These are phyloP conservation scores for Aleiodes sp. DNA, from an alignment of 1,140 invertebrate genomes.

Conservation along the genomic window DNA sequence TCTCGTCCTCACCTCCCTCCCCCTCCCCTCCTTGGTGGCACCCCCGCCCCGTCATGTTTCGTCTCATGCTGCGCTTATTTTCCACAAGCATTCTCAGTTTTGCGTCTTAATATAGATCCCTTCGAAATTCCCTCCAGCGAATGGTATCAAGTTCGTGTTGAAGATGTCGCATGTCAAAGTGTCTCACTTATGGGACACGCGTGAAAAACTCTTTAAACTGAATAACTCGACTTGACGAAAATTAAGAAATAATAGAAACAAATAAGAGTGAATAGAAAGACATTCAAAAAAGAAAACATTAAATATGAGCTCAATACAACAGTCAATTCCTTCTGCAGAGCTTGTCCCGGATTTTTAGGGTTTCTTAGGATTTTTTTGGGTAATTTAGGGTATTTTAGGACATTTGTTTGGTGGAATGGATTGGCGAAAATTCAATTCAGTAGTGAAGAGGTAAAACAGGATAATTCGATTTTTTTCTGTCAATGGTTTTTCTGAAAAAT, in stretches of 20 bases:
- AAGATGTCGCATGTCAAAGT: slow-evolving; percentile 43
- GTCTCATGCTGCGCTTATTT: slow-evolving; percentile 45
- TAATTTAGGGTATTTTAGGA: too few species aligned
- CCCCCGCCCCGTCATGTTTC: slow-evolving; percentile 20
- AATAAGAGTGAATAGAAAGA: not conserved
- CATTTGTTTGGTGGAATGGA: too few species aligned
- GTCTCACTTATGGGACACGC: slow-evolving; percentile 27
- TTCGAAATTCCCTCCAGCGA: slow-evolving; percentile 38
- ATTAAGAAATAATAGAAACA: not conserved
- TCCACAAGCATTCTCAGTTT: slow-evolving; percentile 46
- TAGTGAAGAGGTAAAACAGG: too few species aligned
- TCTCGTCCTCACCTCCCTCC: not conserved
- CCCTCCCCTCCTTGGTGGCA: slow-evolving; percentile 10
- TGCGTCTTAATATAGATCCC: slow-evolving; percentile 55
- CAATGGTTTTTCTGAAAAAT: too few species aligned
- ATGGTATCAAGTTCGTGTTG: slow-evolving; percentile 51
- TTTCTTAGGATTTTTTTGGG: too few species aligned
- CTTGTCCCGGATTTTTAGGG: too few species aligned
- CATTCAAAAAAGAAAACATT: too few species aligned
- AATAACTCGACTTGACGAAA: not conserved
- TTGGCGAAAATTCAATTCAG: too few species aligned
- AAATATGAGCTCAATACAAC: too few species aligned
- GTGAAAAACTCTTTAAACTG: not conserved
- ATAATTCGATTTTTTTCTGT: too few species aligned
- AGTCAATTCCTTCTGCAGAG: too few species aligned